Evolutionary conservation across 2,888 invertebrate genomes (phyloP).

Genomic region (Xanthostigma xanthostigma): DNA sequence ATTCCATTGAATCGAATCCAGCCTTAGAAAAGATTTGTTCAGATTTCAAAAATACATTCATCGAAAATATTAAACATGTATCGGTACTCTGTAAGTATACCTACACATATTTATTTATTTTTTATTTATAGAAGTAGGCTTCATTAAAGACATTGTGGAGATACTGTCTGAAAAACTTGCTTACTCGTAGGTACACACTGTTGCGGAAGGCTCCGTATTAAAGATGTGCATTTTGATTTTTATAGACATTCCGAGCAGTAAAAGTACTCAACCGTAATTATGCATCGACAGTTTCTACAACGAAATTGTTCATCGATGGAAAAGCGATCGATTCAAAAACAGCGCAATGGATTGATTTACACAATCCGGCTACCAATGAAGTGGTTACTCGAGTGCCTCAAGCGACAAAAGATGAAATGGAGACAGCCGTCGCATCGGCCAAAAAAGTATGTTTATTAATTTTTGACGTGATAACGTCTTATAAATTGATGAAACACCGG

Average conservation of each 20-base stretch:
- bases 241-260: neutral
- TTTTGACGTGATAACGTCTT: too few species aligned
- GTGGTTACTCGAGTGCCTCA: slow-evolving; percentile 73
- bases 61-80: too few species aligned
- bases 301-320: slow-evolving; percentile 92
- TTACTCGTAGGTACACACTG: neutral
- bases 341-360: slow-evolving; percentile 85
- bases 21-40: too few species aligned
- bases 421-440: slow-evolving; percentile 72
- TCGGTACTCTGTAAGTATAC: too few species aligned
- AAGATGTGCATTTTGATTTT: neutral
- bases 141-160: too few species aligned
- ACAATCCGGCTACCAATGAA: slow-evolving; percentile 89
- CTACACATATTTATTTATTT: too few species aligned
- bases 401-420: slow-evolving; percentile 77
- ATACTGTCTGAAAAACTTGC: too few species aligned
- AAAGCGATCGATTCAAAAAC: slow-evolving; percentile 87
- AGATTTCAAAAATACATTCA: too few species aligned
- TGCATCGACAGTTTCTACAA: slow-evolving; percentile 45
- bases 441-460: slow-evolving; percentile 37
- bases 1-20: too few species aligned
- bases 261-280: neutral
- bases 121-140: too few species aligned
- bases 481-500: too few species aligned
- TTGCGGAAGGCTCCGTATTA: neutral